phyloP scores from a whole-genome alignment of 2,113 vertebrate genomes.

The Calypte anna region DNA sequence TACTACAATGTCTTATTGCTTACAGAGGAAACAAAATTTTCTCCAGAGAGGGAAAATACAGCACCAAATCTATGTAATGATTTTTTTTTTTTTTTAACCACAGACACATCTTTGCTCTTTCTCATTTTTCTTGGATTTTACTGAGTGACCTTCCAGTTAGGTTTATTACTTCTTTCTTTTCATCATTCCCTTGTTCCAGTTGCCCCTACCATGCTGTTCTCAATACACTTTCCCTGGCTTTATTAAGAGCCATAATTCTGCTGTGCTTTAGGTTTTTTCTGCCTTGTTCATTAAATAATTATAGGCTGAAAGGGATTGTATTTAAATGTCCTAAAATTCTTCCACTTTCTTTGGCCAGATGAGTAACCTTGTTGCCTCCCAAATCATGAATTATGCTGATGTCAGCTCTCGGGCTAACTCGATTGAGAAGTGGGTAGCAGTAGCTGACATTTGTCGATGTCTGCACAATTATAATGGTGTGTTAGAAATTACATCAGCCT shows the following conservation, averaged over 20 bases:
- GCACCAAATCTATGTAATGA: not conserved
- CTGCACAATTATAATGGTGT: constrained; percentile 97
- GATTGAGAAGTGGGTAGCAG: constrained; percentile 98
- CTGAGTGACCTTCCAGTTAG: not conserved
- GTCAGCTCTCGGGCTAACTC: constrained; percentile 89
- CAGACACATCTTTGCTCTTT: not conserved
- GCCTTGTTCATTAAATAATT: not conserved
- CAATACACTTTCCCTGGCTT: not conserved
- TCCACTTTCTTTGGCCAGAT: constrained; percentile 80
- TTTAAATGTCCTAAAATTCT: not conserved
- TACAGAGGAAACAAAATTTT: not conserved
- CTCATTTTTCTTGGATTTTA: not conserved
- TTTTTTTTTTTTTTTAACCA: not conserved
- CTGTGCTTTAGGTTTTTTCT: not conserved
- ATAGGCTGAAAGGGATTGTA: not conserved
- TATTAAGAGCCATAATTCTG: not conserved
- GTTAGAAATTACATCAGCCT: constrained; percentile 96
- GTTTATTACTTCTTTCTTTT: not conserved
- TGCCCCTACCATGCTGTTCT: not conserved
- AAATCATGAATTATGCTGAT: constrained; percentile 96
- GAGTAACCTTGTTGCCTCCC: constrained; percentile 98
- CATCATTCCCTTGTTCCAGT: not conserved
- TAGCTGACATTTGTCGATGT: constrained; percentile 96
- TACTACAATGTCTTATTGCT: not conserved
- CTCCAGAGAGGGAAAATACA: not conserved